These are phyloP conservation scores for Tachina lurida DNA, from an alignment of 2,888 invertebrate species.

Conservation along the genomic window DNA sequence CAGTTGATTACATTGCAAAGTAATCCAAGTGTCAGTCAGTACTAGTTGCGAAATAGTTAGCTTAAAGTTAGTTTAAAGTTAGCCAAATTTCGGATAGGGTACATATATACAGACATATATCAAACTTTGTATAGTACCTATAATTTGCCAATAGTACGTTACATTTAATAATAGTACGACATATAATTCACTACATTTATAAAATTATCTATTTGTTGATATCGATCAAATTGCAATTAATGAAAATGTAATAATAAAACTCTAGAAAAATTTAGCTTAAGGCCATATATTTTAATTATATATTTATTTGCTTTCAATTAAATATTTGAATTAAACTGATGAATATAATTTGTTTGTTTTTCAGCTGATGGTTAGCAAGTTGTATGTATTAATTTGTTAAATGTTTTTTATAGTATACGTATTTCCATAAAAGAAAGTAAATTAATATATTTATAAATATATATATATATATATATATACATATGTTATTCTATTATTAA, in stretches of 20 bases:
- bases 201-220: conserved; percentile 13
- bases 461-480: conserved; percentile 26
- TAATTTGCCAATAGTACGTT: conserved; percentile 58
- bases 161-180: conserved; percentile 11
- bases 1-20: too few species aligned
- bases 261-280: conserved; percentile 9
- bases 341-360: conserved; percentile 27
- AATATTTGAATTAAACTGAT: conserved; percentile 34
- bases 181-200: neutral
- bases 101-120: neutral
- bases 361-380: conserved; percentile 17
- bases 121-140: conserved; percentile 34
- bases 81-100: too few species aligned
- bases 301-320: conserved; percentile 12
- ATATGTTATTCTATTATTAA: conserved; percentile 44
- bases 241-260: neutral
- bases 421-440: conserved; percentile 4
- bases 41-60: too few species aligned
- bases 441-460: conserved; percentile 26
- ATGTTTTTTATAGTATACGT: conserved; percentile 45
- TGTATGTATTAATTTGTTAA: conserved; percentile 43
- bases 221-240: neutral
- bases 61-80: too few species aligned
- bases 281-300: neutral
- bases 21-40: too few species aligned